These are phyloP conservation scores for Diabrotica balteata DNA, from an alignment of 2,888 invertebrate genomes.

Conservation along the genomic window DNA sequence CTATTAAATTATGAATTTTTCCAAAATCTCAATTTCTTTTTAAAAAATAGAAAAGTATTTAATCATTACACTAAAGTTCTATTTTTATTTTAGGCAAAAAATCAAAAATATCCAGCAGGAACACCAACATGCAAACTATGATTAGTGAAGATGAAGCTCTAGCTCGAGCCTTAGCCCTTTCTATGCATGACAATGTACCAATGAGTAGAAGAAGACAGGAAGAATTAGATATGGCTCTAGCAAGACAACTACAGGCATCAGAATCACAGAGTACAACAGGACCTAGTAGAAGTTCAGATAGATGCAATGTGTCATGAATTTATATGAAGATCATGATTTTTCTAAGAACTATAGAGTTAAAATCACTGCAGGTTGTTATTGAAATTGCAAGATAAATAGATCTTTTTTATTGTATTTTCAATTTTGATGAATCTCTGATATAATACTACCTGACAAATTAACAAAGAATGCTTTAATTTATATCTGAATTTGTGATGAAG, in stretches of 20 bases:
- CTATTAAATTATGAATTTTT: no score
- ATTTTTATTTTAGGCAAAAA: conserved; percentile 18
- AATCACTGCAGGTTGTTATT: not conserved
- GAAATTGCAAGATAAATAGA: no score
- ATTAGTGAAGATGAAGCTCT: conserved; percentile 91
- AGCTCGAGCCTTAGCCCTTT: conserved; percentile 82
- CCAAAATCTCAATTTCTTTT: no score
- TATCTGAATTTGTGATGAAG: no score
- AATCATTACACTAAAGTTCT: no score
- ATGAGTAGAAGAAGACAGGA: conserved; percentile 50
- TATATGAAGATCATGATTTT: not conserved
- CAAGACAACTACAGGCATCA: conserved; percentile 61
- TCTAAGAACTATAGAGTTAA: not conserved
- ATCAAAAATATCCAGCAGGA: conserved; percentile 35
- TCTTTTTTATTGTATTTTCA: no score
- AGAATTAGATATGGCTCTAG: conserved; percentile 62
- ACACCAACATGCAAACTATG: conserved; percentile 67
- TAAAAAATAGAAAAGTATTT: no score
- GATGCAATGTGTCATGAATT: conserved; percentile 60
- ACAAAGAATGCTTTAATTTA: not conserved
- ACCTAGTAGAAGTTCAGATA: conserved; percentile 52
- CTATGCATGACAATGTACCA: conserved; percentile 67
- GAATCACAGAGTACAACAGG: conserved; percentile 41
- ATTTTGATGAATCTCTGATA: not conserved
- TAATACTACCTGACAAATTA: not conserved